Evolutionary conservation across 2,797 vertebrate species (phyloP).

Genomic region (Cyclopterus lumpus): DNA sequence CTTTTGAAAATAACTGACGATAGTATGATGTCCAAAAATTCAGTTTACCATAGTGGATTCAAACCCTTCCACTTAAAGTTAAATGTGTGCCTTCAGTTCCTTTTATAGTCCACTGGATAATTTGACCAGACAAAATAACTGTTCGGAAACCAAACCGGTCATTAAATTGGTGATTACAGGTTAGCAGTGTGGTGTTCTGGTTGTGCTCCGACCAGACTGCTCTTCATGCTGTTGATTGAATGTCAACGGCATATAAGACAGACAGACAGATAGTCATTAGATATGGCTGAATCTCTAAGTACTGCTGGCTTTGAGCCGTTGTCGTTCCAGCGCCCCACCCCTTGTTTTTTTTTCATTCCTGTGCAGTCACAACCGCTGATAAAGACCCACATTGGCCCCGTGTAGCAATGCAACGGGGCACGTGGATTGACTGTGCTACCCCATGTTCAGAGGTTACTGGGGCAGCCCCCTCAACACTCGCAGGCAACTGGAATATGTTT

Average conservation of each 20-base stretch:
- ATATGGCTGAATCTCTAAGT: constrained; percentile 40
- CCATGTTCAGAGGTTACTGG: constrained; percentile 76
- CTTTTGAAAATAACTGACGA: constrained; percentile 18
- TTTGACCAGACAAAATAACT: constrained; percentile 61
- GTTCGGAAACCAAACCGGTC: constrained; percentile 55
- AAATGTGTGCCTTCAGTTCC: constrained; percentile 39
- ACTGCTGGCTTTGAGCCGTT: constrained; percentile 23
- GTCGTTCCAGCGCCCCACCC: not conserved
- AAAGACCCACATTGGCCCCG: constrained; percentile 25
- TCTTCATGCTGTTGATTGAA: constrained; percentile 36
- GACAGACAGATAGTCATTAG: not conserved
- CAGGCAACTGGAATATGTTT: constrained; percentile 72
- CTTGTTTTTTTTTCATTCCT: constrained; percentile 31
- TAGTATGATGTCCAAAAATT: not conserved
- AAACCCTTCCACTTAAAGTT: constrained; percentile 14
- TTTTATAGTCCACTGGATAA: constrained; percentile 48
- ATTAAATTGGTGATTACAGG: constrained; percentile 65
- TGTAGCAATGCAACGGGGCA: constrained; percentile 53
- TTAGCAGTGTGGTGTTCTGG: constrained; percentile 46
- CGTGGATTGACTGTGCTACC: constrained; percentile 60
- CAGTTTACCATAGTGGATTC: not conserved
- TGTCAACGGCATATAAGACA: constrained; percentile 13
- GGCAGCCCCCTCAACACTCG: constrained; percentile 68
- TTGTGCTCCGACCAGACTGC: constrained; percentile 37
- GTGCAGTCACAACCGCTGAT: constrained; percentile 42